Evolutionary conservation across 64 coral and sea anemone genomes (phyloP).

Genomic region (Stylophora pistillata): DNA sequence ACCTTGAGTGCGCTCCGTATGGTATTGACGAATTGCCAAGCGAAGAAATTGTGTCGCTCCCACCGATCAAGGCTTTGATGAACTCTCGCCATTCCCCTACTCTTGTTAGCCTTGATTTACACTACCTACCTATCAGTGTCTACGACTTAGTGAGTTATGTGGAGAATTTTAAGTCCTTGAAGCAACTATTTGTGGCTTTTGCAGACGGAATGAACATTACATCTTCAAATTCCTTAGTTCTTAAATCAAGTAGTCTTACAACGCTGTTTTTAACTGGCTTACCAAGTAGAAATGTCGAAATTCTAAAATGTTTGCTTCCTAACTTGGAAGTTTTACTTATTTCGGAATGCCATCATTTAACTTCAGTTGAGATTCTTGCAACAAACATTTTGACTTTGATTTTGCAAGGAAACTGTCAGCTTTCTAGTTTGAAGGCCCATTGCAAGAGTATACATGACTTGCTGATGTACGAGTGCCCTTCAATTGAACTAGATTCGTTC

Average conservation of each 20-base stretch:
- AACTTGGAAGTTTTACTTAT: slow-evolving; percentile 46
- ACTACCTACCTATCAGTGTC: slow-evolving; percentile 13
- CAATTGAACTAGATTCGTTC: background rate
- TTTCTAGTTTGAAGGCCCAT: slow-evolving; percentile 2
- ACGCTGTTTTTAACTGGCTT: slow-evolving; percentile 51
- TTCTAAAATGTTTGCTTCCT: slow-evolving; percentile 34
- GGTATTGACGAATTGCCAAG: background rate
- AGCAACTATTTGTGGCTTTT: slow-evolving; percentile 29
- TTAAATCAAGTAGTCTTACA: slow-evolving; percentile 27
- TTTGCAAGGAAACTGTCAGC: slow-evolving; percentile 4
- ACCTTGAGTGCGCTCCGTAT: slow-evolving; percentile 44
- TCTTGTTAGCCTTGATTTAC: slow-evolving; percentile 47
- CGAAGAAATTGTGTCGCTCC: background rate
- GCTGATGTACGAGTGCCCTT: slow-evolving; percentile 28
- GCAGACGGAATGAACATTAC: background rate
- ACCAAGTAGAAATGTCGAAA: slow-evolving; percentile 36
- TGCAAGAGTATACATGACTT: slow-evolving; percentile 41
- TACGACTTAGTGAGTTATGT: slow-evolving; percentile 40
- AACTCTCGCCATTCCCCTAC: slow-evolving; percentile 31
- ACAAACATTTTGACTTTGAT: slow-evolving; percentile 43
- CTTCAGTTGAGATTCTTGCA: slow-evolving; percentile 2
- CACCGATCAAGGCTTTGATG: slow-evolving; percentile 34
- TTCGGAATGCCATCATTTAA: slow-evolving; percentile 37
- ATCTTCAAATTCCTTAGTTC: background rate
- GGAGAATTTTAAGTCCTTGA: slow-evolving; percentile 29